Evolutionary conservation across 2,113 vertebrate species (phyloP).

Genomic region (Dasyornis broadbenti): DNA sequence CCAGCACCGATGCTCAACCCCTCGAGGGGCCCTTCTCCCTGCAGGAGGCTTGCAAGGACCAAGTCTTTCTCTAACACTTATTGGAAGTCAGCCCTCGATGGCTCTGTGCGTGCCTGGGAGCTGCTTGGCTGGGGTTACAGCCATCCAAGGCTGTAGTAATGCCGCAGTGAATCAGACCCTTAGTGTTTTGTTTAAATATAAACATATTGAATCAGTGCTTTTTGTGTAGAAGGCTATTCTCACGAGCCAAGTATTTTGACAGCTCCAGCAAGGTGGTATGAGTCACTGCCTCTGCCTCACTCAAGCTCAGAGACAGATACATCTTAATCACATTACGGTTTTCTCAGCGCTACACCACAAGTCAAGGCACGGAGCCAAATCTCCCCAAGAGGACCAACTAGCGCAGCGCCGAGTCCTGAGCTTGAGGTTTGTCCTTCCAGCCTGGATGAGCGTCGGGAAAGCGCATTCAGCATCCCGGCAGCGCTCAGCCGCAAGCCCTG

Average conservation of each 20-base stretch:
- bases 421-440: constrained; percentile 9
- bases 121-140: not conserved
- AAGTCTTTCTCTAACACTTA: not conserved
- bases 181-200: constrained; percentile 52
- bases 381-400: not conserved
- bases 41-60: not conserved
- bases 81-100: not conserved
- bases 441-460: not conserved
- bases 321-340: constrained; percentile 49
- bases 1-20: not conserved
- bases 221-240: constrained; percentile 48
- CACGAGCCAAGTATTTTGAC: constrained; percentile 57
- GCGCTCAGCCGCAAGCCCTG: not conserved
- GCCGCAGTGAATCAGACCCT: constrained; percentile 52
- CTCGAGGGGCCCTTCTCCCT: not conserved
- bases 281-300: constrained; percentile 50
- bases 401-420: not conserved
- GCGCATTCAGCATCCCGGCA: not conserved
- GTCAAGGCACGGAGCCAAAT: constrained; percentile 21
- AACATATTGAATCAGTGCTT: constrained; percentile 55
- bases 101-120: not conserved
- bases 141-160: constrained; percentile 16
- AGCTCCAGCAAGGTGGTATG: constrained; percentile 56
- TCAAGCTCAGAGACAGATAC: constrained; percentile 21
- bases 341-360: constrained; percentile 1